phyloP scores from a whole-genome alignment of 2,113 vertebrate species.

The Paraplagusia blochii region DNA sequence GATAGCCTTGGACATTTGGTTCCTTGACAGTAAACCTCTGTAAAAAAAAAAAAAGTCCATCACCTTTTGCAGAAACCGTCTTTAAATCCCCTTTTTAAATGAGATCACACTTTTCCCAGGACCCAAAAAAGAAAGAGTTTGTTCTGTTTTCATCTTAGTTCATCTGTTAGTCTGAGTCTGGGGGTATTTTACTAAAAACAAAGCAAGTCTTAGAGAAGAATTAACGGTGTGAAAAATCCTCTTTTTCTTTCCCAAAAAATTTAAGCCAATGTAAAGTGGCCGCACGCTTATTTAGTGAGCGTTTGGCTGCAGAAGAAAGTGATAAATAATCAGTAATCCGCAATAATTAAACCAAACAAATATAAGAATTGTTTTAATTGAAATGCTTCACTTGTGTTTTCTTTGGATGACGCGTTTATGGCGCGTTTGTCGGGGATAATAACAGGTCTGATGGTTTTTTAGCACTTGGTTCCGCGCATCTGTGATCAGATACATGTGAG shows the following conservation, averaged over 20 bases:
- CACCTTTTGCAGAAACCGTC: conserved; percentile 38
- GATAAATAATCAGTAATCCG: too few species aligned
- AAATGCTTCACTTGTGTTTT: too few species aligned
- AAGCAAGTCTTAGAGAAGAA: conserved; percentile 21
- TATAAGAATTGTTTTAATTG: too few species aligned
- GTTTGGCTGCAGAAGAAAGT: too few species aligned
- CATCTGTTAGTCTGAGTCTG: conserved; percentile 21
- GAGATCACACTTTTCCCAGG: conserved; percentile 40
- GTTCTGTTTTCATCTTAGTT: conserved; percentile 61
- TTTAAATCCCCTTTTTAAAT: conserved; percentile 64
- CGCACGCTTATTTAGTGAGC: too few species aligned
- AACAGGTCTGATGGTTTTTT: background rate
- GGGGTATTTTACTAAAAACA: conserved; percentile 32
- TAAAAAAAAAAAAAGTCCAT: conserved; percentile 52
- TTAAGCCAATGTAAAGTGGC: too few species aligned
- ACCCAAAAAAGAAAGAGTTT: conserved; percentile 16
- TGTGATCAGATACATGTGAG: conserved; percentile 27
- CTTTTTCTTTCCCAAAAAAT: too few species aligned
- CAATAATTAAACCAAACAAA: too few species aligned
- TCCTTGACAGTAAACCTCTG: conserved; percentile 29
- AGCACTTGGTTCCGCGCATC: too few species aligned
- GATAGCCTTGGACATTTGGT: conserved; percentile 52
- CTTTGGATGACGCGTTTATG: too few species aligned
- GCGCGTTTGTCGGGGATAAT: background rate
- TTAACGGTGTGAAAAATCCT: background rate